Conservation (phyloP, 2,113 vertebrate species). For the Podarcis cretensis region DNA sequence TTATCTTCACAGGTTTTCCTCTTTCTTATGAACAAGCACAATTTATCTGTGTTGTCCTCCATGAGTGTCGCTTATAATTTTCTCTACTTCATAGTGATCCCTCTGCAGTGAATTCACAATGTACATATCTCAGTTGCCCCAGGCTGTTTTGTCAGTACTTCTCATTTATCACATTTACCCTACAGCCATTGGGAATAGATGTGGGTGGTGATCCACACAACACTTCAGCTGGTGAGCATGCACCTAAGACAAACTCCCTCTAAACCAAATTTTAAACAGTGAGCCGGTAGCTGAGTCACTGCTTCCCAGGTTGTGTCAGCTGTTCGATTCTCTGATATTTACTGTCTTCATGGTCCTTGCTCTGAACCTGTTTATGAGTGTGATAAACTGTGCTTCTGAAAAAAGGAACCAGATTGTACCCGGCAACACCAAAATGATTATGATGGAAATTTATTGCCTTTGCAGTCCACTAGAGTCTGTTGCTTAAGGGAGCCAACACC, state of each 20-base stretch:
- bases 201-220: background rate
- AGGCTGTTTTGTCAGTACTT: background rate
- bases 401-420: constrained; percentile 43
- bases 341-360: background rate
- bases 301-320: background rate
- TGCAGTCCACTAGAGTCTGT: constrained; percentile 37
- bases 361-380: constrained; percentile 34
- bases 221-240: background rate
- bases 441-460: constrained; percentile 63
- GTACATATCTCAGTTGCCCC: background rate
- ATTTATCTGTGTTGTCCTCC: background rate
- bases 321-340: background rate
- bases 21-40: background rate
- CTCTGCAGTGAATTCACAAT: background rate
- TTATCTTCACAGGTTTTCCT: background rate
- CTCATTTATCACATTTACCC: background rate
- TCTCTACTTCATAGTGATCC: background rate
- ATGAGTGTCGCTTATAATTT: background rate
- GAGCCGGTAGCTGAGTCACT: rapidly evolving
- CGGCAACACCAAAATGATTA: constrained; percentile 45
- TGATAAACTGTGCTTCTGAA: constrained; percentile 52
- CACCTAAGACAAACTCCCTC: background rate
- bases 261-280: rapidly evolving
- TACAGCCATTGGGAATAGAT: background rate
- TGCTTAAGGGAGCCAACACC: constrained; percentile 48